A percentile compares a stretch with the other conserved stretches of the same genome.
Evolutionary conservation across 2,113 vertebrate genomes (phyloP).

Genomic region (Octodon degus): DNA sequence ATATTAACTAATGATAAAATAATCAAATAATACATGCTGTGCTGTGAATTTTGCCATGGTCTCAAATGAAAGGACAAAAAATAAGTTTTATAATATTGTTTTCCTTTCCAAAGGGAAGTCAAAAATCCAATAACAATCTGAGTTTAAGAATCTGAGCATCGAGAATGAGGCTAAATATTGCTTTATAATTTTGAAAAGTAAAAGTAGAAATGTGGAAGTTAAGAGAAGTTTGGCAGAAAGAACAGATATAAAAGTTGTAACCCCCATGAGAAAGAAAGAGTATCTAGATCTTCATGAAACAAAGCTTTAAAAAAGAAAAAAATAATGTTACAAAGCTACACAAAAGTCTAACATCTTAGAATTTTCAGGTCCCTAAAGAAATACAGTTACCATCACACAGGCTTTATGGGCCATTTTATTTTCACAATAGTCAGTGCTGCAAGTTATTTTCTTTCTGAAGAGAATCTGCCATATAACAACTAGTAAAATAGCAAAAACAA

Average conservation of each 20-base stretch:
- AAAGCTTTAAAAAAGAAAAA: constrained; percentile 50
- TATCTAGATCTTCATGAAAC: constrained; percentile 43
- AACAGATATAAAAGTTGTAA: constrained; percentile 49
- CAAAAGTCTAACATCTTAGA: constrained; percentile 52
- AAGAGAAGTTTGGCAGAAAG: constrained; percentile 30
- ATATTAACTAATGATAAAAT: constrained; percentile 31
- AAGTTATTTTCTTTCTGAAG: constrained; percentile 34
- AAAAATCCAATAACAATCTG: constrained; percentile 16
- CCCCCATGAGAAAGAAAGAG: constrained; percentile 1
- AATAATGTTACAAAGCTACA: constrained; percentile 49
- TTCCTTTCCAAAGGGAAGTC: neutral
- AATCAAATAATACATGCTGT: neutral
- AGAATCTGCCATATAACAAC: constrained; percentile 61
- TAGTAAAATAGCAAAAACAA: constrained; percentile 73
- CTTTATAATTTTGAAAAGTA: constrained; percentile 20
- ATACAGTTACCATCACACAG: constrained; percentile 45
- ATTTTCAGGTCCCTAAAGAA: constrained; percentile 66
- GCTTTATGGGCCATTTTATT: constrained; percentile 74
- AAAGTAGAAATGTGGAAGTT: constrained; percentile 2
- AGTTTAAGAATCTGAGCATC: neutral
- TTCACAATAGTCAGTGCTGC: constrained; percentile 63
- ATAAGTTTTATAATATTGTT: neutral
- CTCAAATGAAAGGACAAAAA: constrained; percentile 18
- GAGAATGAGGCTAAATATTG: constrained; percentile 1
- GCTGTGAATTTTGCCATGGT: neutral